These are phyloP conservation scores for Eupithecia insigniata DNA, from an alignment of 2,888 invertebrate species.

Conservation along the genomic window DNA sequence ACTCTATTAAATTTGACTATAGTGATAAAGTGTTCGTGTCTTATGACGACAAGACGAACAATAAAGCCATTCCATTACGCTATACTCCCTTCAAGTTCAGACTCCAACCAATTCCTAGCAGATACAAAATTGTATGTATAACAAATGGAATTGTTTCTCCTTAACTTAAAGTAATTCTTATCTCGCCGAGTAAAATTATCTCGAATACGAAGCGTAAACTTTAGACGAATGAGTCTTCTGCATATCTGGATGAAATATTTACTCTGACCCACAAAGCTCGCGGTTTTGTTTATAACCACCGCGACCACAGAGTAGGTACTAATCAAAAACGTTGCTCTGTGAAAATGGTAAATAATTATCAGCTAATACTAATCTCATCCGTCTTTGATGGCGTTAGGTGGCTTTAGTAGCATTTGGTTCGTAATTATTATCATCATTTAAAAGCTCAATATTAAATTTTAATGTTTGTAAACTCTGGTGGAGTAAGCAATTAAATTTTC, in stretches of 20 bases:
- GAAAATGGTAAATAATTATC: constrained; percentile 33
- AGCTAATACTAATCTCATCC: constrained; percentile 38
- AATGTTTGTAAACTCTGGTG: constrained; percentile 62
- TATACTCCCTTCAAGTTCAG: constrained; percentile 16
- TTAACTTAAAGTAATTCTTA: constrained; percentile 26
- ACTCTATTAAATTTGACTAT: constrained; percentile 18
- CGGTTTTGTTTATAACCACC: constrained; percentile 27
- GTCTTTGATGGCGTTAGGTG: constrained; percentile 20
- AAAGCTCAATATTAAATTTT: constrained; percentile 56
- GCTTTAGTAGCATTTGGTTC: constrained; percentile 46
- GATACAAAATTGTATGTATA: constrained; percentile 23
- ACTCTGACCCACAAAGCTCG: constrained; percentile 29
- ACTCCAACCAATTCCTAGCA: constrained; percentile 14
- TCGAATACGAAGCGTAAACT: constrained; percentile 25
- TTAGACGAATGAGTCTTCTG: constrained; percentile 24
- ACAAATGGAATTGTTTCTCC: constrained; percentile 25
- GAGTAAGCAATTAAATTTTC: constrained; percentile 71
- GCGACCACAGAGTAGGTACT: constrained; percentile 19
- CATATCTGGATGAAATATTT: constrained; percentile 29
- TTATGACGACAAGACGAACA: not conserved
- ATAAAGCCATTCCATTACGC: constrained; percentile 11
- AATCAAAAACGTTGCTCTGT: constrained; percentile 25
- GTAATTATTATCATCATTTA: constrained; percentile 52
- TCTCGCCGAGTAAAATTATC: constrained; percentile 29
- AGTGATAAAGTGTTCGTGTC: constrained; percentile 2